These are phyloP conservation scores for Lasiurus cinereus DNA, from an alignment of 2,113 vertebrate genomes.

Conservation along the genomic window DNA sequence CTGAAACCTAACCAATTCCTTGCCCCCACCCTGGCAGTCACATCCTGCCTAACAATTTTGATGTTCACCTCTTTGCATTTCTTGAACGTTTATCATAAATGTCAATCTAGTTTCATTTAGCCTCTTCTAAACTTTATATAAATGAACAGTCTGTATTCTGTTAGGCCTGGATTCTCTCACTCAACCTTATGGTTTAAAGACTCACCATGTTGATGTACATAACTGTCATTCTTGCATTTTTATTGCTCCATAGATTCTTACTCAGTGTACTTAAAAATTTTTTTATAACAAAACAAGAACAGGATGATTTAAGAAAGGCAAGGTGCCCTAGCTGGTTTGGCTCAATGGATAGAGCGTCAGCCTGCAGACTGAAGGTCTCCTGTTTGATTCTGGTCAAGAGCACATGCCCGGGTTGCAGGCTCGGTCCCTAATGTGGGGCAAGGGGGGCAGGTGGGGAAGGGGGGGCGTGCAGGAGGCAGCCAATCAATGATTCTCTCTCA, in stretches of 20 bases:
- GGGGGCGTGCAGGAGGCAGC: no score
- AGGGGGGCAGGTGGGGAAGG: no score
- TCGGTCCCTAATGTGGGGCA: no score
- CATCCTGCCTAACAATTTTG: not conserved
- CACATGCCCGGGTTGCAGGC: no score
- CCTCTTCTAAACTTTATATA: not conserved
- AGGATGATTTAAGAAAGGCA: not conserved
- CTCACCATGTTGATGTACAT: fast-evolving
- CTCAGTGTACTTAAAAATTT: not conserved
- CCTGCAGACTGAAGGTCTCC: no score
- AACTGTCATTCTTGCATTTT: not conserved
- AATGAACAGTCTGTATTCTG: not conserved
- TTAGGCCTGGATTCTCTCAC: not conserved
- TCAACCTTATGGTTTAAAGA: not conserved
- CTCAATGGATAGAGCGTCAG: no score
- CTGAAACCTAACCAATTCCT: not conserved
- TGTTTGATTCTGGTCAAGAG: no score
- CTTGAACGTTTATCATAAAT: not conserved
- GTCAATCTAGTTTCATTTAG: not conserved
- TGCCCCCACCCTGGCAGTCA: not conserved
- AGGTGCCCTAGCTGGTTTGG: no score
- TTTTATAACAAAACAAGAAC: not conserved
- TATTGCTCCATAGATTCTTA: not conserved
- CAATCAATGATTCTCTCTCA: no score
- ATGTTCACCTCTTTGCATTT: not conserved